A percentile compares a stretch with the other conserved stretches of the same genome.
These are phyloP conservation scores for Serranus cabrilla DNA, from an alignment of 2,797 vertebrate species.

Conservation along the genomic window DNA sequence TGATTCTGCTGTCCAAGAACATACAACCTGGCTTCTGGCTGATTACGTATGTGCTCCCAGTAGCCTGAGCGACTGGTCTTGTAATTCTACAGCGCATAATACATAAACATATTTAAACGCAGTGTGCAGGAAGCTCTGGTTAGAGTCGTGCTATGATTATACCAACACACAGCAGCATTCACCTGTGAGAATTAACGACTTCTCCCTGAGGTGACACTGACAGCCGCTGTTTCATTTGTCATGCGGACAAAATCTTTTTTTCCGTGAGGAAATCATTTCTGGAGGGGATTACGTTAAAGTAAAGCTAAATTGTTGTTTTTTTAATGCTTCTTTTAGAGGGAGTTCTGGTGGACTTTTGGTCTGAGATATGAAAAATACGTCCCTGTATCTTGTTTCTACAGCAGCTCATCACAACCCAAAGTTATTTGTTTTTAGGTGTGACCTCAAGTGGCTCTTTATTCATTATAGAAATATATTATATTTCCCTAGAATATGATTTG, in stretches of 20 bases:
- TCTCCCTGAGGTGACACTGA: neutral
- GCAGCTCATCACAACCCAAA: too few species aligned
- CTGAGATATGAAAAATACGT: too few species aligned
- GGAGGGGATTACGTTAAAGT: neutral
- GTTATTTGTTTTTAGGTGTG: too few species aligned
- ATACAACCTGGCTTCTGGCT: slow-evolving; percentile 19
- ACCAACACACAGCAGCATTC: slow-evolving; percentile 18
- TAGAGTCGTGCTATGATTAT: slow-evolving; percentile 45
- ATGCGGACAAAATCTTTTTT: neutral
- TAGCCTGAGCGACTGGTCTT: slow-evolving; percentile 19
- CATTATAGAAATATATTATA: too few species aligned
- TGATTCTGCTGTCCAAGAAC: slow-evolving; percentile 13
- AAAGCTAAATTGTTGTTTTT: neutral
- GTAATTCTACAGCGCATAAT: slow-evolving; percentile 2
- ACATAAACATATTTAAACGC: slow-evolving; percentile 34
- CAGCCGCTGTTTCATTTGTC: neutral
- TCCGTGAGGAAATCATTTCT: neutral
- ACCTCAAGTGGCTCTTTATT: too few species aligned
- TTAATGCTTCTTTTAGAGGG: neutral
- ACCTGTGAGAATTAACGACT: slow-evolving; percentile 5
- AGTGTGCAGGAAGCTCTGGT: neutral
- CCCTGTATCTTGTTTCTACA: too few species aligned
- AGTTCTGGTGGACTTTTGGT: too few species aligned
- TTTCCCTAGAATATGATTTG: too few species aligned
- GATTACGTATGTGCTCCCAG: slow-evolving; percentile 13